Evolutionary conservation across 2,888 invertebrate species (phyloP).

Genomic region (Brachyptera putata): DNA sequence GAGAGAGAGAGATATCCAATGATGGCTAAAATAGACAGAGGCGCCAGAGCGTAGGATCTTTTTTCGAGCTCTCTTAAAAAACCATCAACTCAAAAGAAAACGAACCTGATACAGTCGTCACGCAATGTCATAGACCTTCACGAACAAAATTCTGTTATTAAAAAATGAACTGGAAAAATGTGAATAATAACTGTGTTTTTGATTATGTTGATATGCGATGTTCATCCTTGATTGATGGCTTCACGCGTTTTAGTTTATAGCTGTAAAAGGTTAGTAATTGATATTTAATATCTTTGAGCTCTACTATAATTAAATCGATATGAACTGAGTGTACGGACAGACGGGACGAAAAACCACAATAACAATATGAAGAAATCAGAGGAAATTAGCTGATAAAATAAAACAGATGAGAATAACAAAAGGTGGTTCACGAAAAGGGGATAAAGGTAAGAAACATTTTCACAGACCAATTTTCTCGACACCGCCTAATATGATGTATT

Average conservation of each 20-base stretch:
- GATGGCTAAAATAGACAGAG: slow-evolving; percentile 7
- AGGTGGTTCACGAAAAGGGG: background rate
- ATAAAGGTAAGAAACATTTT: background rate
- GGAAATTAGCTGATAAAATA: slow-evolving; percentile 9
- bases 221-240: no score
- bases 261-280: no score
- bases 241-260: no score
- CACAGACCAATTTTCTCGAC: slow-evolving; percentile 1
- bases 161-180: no score
- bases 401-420: background rate
- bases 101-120: background rate
- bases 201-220: no score
- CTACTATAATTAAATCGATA: background rate
- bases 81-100: slow-evolving; percentile 9
- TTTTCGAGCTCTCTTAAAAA: slow-evolving; percentile 13
- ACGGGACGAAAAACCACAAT: background rate
- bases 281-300: background rate
- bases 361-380: background rate
- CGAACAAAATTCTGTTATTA: background rate
- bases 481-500: background rate
- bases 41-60: slow-evolving; percentile 16
- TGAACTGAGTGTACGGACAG: background rate
- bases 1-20: background rate
- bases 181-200: no score
- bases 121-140: background rate